These are phyloP conservation scores for Paracyclopina nana DNA, from an alignment of 1,140 invertebrate genomes.

Conservation along the genomic window DNA sequence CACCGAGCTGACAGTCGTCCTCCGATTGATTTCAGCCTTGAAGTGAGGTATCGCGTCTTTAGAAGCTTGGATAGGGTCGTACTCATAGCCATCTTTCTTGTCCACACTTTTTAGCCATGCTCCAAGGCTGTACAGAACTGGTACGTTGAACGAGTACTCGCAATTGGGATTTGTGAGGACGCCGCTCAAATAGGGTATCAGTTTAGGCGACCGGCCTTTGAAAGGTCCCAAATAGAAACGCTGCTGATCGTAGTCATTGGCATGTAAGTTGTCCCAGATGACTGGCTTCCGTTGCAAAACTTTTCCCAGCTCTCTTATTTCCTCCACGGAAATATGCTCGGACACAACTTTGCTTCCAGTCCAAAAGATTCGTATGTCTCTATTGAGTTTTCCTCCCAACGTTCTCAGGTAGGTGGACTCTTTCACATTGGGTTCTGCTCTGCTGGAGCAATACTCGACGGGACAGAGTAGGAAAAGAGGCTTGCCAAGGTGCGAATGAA, in stretches of 20 bases:
- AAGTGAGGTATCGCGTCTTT: not conserved
- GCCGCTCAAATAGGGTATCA: slow-evolving; percentile 8
- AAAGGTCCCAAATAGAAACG: slow-evolving; percentile 11
- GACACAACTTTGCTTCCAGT: slow-evolving; percentile 8
- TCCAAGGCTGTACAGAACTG: slow-evolving; percentile 5
- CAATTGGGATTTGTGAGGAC: slow-evolving; percentile 15
- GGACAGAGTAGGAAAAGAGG: slow-evolving; percentile 8
- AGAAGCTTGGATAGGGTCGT: not conserved
- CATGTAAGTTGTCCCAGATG: slow-evolving; percentile 16
- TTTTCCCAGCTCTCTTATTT: not conserved
- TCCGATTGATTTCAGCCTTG: not conserved
- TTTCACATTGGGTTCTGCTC: slow-evolving; percentile 6
- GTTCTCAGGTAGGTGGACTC: slow-evolving; percentile 84
- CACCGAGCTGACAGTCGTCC: not conserved
- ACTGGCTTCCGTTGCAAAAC: slow-evolving; percentile 9
- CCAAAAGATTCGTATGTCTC: slow-evolving; percentile 43
- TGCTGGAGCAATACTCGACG: slow-evolving; percentile 4
- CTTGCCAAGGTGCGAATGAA: not conserved
- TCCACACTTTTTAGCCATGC: slow-evolving; percentile 2
- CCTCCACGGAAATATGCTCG: not conserved
- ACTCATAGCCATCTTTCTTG: not conserved
- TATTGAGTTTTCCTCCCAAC: slow-evolving; percentile 73
- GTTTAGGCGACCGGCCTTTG: not conserved
- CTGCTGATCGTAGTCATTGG: slow-evolving; percentile 16
- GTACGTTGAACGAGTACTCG: slow-evolving; percentile 13